Conservation (phyloP, 2,113 vertebrate genomes). For the Centropus unirufus region DNA sequence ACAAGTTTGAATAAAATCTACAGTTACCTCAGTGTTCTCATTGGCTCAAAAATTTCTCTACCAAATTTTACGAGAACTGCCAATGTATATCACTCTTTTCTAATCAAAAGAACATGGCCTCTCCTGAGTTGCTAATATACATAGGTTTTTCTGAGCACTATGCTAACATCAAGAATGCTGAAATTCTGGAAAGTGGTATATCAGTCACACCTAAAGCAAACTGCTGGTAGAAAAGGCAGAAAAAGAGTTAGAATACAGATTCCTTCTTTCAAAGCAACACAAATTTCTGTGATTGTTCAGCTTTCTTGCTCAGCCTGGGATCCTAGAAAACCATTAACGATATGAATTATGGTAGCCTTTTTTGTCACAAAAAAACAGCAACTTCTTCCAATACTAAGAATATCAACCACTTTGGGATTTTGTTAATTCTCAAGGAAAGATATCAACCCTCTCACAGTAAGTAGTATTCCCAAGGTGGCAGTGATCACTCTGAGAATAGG, state of each 20-base stretch:
- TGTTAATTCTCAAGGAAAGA: not conserved
- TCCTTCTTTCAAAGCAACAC: not conserved
- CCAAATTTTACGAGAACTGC: not conserved
- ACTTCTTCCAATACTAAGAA: not conserved
- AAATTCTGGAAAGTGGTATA: not conserved
- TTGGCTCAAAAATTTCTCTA: not conserved
- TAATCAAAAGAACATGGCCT: not conserved
- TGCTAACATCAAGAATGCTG: not conserved
- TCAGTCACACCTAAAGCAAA: not conserved
- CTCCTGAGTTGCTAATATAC: not conserved
- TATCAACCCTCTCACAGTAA: not conserved
- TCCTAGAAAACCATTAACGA: not conserved
- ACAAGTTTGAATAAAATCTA: not conserved
- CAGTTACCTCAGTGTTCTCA: not conserved
- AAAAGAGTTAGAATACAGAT: not conserved
- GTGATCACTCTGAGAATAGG: not conserved
- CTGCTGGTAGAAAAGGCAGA: not conserved
- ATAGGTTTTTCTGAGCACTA: not conserved
- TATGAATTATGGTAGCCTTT: not conserved
- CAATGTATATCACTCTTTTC: not conserved
- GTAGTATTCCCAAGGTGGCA: not conserved
- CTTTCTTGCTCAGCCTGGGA: not conserved
- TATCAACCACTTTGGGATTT: not conserved
- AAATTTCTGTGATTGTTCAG: not conserved
- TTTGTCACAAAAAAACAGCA: not conserved